Evolutionary conservation across 1,140 invertebrate genomes (phyloP), one percentile per base, ranked within the genome.

Genomic region (Caenorhabditis briggsae): DNA sequence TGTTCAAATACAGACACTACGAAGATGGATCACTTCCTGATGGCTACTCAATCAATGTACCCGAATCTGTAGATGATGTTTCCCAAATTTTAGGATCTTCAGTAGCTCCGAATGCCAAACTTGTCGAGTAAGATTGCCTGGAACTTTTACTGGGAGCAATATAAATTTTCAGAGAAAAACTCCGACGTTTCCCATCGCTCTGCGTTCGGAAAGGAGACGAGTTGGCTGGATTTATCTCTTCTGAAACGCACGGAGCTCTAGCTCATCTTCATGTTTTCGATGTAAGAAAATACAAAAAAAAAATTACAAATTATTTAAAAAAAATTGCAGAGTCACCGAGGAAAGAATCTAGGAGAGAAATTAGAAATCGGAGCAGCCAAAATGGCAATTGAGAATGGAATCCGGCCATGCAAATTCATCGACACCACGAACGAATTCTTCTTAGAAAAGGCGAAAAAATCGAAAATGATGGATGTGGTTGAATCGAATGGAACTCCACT

Each of bases 311-410:
- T n/a, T n/a, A n/a, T n/a, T n/a, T n/a, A n/a, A n/a, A n/a, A n/a
- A n/a, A n/a, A n/a, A 18, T 70, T 70, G 20, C 46, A 78, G 46
- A 23, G 70, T 14, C 70, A 78, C 20, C 70, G 70, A 46, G 70
- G 70, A 20, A 48, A 78, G 18, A 78, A 78, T 23, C 14, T 78
- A 3, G 70, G 70, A 50, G 70, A 78, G n/a, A 78, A 78, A 14
- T n/a, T 78, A 1, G 70, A 78, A n/a, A 78, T 78, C 50, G 70
- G 70, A 78, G 70, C 70, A 50, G 43, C 70, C n/a, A 78, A 78
- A 78, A 50, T 78, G 43, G 70, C 70, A 14, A 78, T 78, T 50
- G 70, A 78, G 46, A 78, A 78, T n/a, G 70, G 70, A 23, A 78
- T 78, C 46, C 43, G 70, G 7, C 70, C 70, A 50, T 78, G 70